These are phyloP conservation scores for Psylliodes chrysocephalus DNA, from an alignment of 2,888 invertebrate genomes.

Conservation along the genomic window DNA sequence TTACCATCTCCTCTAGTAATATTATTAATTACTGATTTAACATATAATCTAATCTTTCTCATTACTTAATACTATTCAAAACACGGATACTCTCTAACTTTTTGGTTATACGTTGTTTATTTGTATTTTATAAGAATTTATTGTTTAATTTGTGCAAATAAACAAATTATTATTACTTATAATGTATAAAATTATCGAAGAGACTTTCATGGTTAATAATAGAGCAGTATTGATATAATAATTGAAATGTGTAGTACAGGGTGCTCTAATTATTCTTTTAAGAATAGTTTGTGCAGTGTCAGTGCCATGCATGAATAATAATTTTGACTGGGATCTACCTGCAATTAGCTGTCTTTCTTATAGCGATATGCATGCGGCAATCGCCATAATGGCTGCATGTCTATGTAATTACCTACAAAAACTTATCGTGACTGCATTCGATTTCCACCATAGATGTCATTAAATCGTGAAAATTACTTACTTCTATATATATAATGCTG, in stretches of 20 bases:
- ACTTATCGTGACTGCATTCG: constrained; percentile 62
- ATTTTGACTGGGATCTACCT: constrained; percentile 43
- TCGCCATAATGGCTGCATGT: constrained; percentile 59
- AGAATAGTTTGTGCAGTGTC: constrained; percentile 26
- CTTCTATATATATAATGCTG: constrained; percentile 11
- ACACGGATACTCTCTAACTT: too few species aligned
- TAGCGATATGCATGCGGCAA: constrained; percentile 58
- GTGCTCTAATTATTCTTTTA: constrained; percentile 21
- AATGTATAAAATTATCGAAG: too few species aligned
- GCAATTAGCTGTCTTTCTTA: constrained; percentile 54
- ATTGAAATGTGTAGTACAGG: not conserved
- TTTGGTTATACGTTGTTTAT: too few species aligned
- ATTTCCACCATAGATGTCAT: constrained; percentile 53
- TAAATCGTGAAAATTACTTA: constrained; percentile 38
- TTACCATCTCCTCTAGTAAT: too few species aligned
- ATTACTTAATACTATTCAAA: too few species aligned
- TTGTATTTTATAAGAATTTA: too few species aligned
- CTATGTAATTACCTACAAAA: constrained; percentile 58
- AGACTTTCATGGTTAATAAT: too few species aligned
- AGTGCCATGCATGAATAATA: constrained; percentile 35
- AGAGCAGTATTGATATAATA: constrained; percentile 13
- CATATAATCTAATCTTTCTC: too few species aligned
- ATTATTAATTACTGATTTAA: too few species aligned
- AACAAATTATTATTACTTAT: too few species aligned
- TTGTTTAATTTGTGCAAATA: too few species aligned